Conservation (phyloP, 2,888 invertebrate genomes). For the Apotomis capreana region DNA sequence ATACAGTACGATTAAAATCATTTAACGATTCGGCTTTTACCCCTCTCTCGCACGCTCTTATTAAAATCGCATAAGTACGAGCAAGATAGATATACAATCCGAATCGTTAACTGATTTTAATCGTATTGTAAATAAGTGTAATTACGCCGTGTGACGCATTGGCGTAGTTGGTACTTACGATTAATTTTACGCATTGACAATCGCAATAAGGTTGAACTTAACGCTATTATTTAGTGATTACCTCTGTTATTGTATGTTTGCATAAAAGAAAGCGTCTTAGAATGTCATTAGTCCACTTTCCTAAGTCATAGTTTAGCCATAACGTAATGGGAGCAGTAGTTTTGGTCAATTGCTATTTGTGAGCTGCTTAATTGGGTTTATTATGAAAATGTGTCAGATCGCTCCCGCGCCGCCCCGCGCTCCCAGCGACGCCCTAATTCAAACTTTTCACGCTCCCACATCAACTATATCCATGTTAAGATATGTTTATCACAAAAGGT, state of each 20-base stretch:
- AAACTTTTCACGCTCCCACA: conserved; percentile 52
- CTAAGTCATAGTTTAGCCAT: conserved; percentile 44
- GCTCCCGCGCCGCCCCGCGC: conserved; percentile 52
- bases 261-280: conserved; percentile 53
- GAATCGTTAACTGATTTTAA: no score
- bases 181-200: conserved; percentile 33
- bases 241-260: conserved; percentile 56
- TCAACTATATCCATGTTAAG: conserved; percentile 49
- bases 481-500: conserved; percentile 62
- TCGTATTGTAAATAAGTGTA: conserved; percentile 24
- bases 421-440: conserved; percentile 65
- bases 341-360: conserved; percentile 58
- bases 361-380: conserved; percentile 72
- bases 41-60: no score
- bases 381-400: conserved; percentile 78
- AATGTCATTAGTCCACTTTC: conserved; percentile 53
- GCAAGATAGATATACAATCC: no score
- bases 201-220: conserved; percentile 42
- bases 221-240: conserved; percentile 49
- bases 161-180: conserved; percentile 26
- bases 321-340: conserved; percentile 48
- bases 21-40: no score
- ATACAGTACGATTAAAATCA: no score
- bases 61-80: no score
- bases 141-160: conserved; percentile 19